Percentiles rank a stretch among this genome's conserved stretches.
These are phyloP conservation scores for Meriones unguiculatus DNA, from an alignment of 2,113 vertebrate genomes.

Conservation along the genomic window DNA sequence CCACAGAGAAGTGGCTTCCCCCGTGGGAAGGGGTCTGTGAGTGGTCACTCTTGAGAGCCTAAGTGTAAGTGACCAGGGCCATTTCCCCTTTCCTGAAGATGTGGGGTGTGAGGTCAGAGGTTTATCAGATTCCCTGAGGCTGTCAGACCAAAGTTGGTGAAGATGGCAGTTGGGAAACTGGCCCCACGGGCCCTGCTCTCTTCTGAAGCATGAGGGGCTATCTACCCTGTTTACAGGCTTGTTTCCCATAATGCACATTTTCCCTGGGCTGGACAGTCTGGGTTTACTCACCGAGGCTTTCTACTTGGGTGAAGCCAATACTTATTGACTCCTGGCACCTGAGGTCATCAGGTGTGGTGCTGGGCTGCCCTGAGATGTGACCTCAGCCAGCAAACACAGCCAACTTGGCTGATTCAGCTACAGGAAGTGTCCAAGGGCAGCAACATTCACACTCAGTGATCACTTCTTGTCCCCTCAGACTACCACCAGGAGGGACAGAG, in stretches of 20 bases:
- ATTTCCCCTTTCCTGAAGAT: neutral
- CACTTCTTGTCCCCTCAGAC: neutral
- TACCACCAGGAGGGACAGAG: neutral
- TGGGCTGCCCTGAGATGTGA: neutral
- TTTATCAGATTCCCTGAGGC: neutral
- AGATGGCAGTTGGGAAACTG: neutral
- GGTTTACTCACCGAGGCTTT: neutral
- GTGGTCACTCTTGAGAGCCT: neutral
- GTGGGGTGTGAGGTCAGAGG: neutral
- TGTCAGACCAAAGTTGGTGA: neutral
- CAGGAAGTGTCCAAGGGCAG: neutral
- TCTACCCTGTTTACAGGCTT: neutral
- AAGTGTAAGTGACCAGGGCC: rapidly evolving
- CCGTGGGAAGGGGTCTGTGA: rapidly evolving
- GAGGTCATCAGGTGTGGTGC: neutral
- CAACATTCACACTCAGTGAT: neutral
- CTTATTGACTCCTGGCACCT: neutral
- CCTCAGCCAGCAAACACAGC: neutral
- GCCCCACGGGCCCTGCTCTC: neutral
- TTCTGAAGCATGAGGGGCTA: neutral
- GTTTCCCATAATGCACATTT: neutral
- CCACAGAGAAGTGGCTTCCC: rapidly evolving
- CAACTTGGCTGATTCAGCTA: neutral
- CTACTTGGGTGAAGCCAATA: neutral
- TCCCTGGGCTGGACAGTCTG: neutral